Evolutionary conservation across 2,113 vertebrate genomes (phyloP).

Genomic region (Nestor notabilis): DNA sequence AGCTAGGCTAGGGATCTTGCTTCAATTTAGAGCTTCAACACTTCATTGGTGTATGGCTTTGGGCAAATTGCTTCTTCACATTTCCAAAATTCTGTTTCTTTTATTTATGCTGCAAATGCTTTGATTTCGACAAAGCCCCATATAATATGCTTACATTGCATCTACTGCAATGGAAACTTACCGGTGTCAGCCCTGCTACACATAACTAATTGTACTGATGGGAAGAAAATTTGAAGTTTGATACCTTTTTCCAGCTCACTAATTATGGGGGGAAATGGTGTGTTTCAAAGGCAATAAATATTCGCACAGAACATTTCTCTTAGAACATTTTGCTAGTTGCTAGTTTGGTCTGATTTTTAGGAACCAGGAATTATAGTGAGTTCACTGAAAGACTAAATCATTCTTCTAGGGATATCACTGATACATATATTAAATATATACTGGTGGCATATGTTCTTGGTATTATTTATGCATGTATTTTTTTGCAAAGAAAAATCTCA

Average conservation of each 20-base stretch:
- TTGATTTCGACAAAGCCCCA: background rate
- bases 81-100: constrained; percentile 9
- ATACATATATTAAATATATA: background rate
- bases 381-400: background rate
- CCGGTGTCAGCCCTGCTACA: background rate
- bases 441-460: background rate
- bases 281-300: background rate
- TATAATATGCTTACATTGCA: background rate
- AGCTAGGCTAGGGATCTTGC: background rate
- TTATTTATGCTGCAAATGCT: background rate
- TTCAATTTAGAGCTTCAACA: background rate
- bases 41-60: background rate
- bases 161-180: background rate
- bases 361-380: background rate
- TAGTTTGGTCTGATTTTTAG: background rate
- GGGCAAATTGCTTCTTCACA: background rate
- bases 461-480: background rate
- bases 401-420: background rate
- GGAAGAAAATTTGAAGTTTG: background rate
- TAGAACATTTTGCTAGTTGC: background rate
- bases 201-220: background rate
- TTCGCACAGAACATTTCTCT: background rate
- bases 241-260: background rate
- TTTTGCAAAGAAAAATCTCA: background rate
- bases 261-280: background rate